Conservation (phyloP, 2,797 vertebrate genomes). For the Pseudotriccus pelzelni region DNA sequence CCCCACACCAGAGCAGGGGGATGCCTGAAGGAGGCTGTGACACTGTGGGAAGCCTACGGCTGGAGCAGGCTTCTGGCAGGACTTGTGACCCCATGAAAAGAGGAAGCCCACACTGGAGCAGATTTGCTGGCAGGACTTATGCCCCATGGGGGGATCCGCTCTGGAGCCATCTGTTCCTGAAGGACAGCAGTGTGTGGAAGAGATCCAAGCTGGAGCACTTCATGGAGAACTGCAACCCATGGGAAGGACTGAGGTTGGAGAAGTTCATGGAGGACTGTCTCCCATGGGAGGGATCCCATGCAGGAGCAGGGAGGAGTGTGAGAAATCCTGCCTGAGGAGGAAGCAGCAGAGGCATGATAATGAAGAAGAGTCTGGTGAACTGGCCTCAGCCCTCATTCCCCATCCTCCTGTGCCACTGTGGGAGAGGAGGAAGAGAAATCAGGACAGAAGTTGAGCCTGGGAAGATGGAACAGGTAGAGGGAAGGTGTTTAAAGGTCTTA, state of each 20-base stretch:
- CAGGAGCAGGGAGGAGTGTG: background rate
- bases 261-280: background rate
- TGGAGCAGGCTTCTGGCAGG: background rate
- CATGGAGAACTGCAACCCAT: background rate
- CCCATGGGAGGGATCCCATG: background rate
- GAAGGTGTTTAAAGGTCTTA: background rate
- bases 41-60: rapidly evolving
- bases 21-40: background rate
- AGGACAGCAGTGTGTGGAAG: background rate
- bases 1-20: rapidly evolving
- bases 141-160: too few relatives aligned
- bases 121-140: background rate
- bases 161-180: background rate
- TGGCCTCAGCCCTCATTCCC: background rate
- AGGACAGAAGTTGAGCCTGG: background rate
- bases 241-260: background rate
- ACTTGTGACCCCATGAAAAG: background rate
- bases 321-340: background rate
- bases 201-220: background rate
- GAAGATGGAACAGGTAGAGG: background rate
- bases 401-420: rapidly evolving
- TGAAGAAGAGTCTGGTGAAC: background rate
- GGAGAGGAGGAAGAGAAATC: background rate
- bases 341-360: background rate
- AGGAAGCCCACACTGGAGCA: rapidly evolving